A percentile compares a stretch with the other conserved stretches of the same genome.
phyloP scores from a whole-genome alignment of 2,888 invertebrate genomes.

The Rhimphoctona megacephalus region DNA sequence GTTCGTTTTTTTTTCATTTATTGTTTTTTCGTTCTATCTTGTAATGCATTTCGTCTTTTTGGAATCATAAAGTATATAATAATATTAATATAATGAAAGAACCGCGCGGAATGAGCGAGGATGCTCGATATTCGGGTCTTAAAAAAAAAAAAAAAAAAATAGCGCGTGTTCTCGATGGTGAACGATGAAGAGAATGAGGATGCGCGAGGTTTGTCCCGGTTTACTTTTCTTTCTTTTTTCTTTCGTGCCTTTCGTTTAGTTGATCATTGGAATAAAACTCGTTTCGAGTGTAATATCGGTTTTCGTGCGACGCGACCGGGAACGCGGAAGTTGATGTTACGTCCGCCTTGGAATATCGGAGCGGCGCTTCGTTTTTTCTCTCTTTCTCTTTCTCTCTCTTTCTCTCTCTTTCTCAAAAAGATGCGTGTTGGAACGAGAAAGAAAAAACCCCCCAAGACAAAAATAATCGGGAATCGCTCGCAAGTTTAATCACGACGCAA shows the following conservation, averaged over 20 bases:
- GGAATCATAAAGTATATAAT: constrained; percentile 67
- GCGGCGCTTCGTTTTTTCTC: constrained; percentile 34
- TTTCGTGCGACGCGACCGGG: constrained; percentile 47
- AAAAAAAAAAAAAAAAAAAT: constrained; percentile 38
- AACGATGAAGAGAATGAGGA: constrained; percentile 66
- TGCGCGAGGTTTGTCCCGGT: constrained; percentile 64
- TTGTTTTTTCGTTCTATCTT: constrained; percentile 49
- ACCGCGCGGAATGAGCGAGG: constrained; percentile 70
- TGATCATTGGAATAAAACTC: constrained; percentile 21
- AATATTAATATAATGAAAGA: constrained; percentile 72
- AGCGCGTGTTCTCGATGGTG: constrained; percentile 65
- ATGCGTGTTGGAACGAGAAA: constrained; percentile 22
- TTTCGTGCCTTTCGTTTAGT: constrained; percentile 15
- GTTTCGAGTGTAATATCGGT: constrained; percentile 21
- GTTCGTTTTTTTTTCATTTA: constrained; percentile 41
- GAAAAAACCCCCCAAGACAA: background rate
- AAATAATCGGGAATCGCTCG: constrained; percentile 50
- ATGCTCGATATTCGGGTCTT: constrained; percentile 5
- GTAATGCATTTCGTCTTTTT: constrained; percentile 57
- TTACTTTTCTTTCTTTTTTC: constrained; percentile 31
- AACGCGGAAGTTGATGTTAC: constrained; percentile 79
- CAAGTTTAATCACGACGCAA: constrained; percentile 58
- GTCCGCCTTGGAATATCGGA: constrained; percentile 75
- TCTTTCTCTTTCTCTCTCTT: constrained; percentile 40
- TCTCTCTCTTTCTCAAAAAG: constrained; percentile 32